Percentiles rank a stretch among this genome's conserved stretches.
These are phyloP conservation scores for Erpornis zantholeuca DNA, from an alignment of 2,113 vertebrate species.

Conservation along the genomic window DNA sequence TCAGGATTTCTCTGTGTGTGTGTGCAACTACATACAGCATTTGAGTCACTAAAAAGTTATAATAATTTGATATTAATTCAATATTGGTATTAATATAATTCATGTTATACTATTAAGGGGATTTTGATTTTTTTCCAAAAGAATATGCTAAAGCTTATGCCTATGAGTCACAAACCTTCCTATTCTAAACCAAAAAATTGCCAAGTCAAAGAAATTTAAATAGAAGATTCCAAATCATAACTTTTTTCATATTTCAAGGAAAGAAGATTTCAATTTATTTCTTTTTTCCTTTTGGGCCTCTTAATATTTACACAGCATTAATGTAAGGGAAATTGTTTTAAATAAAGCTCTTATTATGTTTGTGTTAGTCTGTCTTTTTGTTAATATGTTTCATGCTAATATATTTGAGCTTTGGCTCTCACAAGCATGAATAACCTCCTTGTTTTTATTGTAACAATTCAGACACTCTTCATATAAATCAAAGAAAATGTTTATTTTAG, in stretches of 20 bases:
- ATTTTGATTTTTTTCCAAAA: not conserved
- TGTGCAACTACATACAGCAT: not conserved
- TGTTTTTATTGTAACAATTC: not conserved
- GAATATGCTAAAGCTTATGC: not conserved
- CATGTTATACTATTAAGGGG: not conserved
- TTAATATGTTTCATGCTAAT: not conserved
- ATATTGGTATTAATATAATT: not conserved
- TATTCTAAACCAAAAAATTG: not conserved
- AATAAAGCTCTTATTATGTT: not conserved
- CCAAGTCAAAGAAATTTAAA: not conserved
- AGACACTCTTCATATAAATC: not conserved
- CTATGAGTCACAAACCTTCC: not conserved
- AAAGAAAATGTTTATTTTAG: not conserved
- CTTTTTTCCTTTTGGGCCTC: not conserved
- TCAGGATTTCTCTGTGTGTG: not conserved
- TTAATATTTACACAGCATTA: not conserved
- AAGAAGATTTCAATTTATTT: not conserved
- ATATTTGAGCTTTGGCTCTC: not conserved
- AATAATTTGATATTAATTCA: not conserved
- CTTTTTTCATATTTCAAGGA: not conserved
- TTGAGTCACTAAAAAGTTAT: not conserved
- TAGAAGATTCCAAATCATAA: not conserved
- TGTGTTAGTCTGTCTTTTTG: not conserved
- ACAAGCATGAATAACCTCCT: not conserved
- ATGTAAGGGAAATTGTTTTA: not conserved